A percentile compares a stretch with the other conserved stretches of the same genome.
Conservation (phyloP, 2,797 vertebrate genomes). For the Melanotaenia boesemani region DNA sequence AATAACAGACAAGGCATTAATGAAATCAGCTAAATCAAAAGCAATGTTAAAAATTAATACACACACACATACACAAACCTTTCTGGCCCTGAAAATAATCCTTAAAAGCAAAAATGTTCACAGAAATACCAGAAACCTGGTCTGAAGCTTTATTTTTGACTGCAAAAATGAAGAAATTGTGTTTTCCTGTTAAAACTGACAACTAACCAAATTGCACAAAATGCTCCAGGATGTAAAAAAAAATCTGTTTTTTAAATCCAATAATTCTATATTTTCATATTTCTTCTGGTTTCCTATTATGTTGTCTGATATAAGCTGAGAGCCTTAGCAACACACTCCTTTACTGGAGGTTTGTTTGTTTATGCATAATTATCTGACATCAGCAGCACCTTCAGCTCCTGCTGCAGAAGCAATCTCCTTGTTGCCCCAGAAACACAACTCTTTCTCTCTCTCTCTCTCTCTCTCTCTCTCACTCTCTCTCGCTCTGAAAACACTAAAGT, state of each 20-base stretch:
- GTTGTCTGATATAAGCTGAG: slow-evolving; percentile 37
- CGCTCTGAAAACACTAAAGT: slow-evolving; percentile 70
- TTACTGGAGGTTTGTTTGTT: slow-evolving; percentile 64
- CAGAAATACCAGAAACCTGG: neutral
- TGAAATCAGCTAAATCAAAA: no score
- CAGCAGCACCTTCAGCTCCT: slow-evolving; percentile 68
- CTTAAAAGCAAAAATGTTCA: no score
- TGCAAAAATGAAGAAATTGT: no score
- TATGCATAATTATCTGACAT: slow-evolving; percentile 75
- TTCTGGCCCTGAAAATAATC: no score
- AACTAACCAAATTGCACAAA: neutral
- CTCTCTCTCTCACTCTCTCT: slow-evolving; percentile 56
- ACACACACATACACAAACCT: no score
- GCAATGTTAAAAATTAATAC: no score
- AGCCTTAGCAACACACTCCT: slow-evolving; percentile 47
- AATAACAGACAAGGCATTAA: neutral
- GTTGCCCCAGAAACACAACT: slow-evolving; percentile 78
- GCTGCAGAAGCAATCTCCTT: slow-evolving; percentile 71
- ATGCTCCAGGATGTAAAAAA: neutral
- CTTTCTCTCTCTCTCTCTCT: slow-evolving; percentile 54
- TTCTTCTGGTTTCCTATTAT: slow-evolving; percentile 18
- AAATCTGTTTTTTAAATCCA: neutral
- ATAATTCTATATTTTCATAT: neutral
- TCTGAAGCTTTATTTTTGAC: neutral
- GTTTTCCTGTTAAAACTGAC: neutral